phyloP scores from a whole-genome alignment of 2,113 vertebrate genomes.

The Cavia porcellus region DNA sequence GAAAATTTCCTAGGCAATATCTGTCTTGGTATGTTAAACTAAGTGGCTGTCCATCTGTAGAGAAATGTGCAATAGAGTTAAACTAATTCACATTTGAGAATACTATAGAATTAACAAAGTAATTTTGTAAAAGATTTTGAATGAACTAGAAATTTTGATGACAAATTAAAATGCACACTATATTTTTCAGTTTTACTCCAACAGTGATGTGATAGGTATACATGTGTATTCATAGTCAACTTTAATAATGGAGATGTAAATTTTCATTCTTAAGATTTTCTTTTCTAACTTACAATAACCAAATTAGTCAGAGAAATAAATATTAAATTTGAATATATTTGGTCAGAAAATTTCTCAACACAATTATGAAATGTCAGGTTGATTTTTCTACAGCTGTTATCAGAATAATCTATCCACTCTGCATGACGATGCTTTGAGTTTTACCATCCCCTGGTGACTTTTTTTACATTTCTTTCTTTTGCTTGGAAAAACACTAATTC shows the following conservation, averaged over 20 bases:
- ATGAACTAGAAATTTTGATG: neutral
- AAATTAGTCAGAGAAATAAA: neutral
- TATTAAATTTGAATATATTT: neutral
- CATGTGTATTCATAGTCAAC: neutral
- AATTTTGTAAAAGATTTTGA: neutral
- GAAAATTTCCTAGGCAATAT: neutral
- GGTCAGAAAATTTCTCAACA: neutral
- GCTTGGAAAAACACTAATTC: neutral
- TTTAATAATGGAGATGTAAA: neutral
- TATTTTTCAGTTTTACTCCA: neutral
- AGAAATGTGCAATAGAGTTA: neutral
- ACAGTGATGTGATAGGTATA: accelerated
- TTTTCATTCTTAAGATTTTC: neutral
- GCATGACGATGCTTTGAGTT: neutral
- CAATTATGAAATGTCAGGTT: neutral
- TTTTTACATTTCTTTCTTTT: neutral
- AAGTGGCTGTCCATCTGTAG: neutral
- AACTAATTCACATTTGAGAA: neutral
- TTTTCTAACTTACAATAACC: neutral
- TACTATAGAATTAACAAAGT: neutral
- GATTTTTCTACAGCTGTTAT: neutral
- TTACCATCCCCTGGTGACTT: neutral
- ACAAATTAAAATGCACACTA: neutral
- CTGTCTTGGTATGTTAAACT: neutral
- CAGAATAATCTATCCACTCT: neutral